Conservation (phyloP, 1,140 invertebrate genomes). For the Pectinophora gossypiella region DNA sequence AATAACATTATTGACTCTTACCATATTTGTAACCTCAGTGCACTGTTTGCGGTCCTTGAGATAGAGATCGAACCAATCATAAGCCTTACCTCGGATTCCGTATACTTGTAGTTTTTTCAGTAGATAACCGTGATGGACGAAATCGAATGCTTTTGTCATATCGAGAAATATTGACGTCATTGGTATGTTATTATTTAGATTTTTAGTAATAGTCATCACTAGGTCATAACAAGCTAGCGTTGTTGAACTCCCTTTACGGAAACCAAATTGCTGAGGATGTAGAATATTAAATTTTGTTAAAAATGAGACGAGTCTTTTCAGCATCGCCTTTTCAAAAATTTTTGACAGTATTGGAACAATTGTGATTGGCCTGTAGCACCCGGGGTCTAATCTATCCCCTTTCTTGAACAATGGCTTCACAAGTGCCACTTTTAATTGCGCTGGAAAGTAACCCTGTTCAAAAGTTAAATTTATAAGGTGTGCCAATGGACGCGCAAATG, state of each 20-base stretch:
- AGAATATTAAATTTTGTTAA: background rate
- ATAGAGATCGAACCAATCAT: constrained; percentile 5
- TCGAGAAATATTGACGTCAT: background rate
- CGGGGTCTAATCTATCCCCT: background rate
- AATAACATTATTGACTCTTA: background rate
- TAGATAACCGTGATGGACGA: background rate
- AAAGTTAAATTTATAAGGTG: background rate
- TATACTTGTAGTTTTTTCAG: constrained; percentile 5
- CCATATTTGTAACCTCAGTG: background rate
- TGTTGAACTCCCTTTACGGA: background rate
- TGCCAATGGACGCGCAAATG: background rate
- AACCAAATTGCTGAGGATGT: background rate
- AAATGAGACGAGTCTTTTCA: background rate
- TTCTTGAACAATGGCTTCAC: background rate
- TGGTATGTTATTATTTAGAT: background rate
- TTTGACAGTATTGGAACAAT: background rate
- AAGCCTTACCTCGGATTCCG: constrained; percentile 9
- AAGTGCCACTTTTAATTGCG: background rate
- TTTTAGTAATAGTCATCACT: background rate
- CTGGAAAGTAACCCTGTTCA: background rate
- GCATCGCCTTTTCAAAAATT: background rate
- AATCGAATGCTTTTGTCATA: background rate
- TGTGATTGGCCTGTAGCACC: background rate
- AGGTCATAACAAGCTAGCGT: background rate
- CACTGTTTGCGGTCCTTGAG: background rate